phyloP scores from a whole-genome alignment of 2,888 invertebrate genomes.

The Onchidella celtica region DNA sequence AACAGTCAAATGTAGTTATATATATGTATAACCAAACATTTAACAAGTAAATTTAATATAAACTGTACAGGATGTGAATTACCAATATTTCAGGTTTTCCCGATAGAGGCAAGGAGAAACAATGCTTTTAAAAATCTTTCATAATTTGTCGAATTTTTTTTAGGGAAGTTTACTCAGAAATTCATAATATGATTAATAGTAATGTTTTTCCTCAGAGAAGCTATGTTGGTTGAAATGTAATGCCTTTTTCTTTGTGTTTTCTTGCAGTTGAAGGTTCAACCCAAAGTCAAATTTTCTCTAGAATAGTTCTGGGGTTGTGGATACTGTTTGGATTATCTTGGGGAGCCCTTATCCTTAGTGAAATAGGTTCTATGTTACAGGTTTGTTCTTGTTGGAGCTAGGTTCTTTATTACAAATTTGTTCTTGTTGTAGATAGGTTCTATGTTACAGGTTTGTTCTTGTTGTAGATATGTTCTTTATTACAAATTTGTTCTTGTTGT shows the following conservation, averaged over 20 bases:
- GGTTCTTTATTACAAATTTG: not conserved
- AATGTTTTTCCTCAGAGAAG: no score
- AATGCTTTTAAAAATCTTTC: no score
- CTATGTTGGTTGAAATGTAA: no score
- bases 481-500: not conserved
- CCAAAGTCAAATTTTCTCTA: slow-evolving; percentile 1
- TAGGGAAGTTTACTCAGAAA: no score
- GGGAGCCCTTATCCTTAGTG: slow-evolving; percentile 38
- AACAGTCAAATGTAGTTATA: no score
- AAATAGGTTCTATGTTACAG: slow-evolving; percentile 32
- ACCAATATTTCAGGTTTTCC: no score
- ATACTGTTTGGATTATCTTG: slow-evolving; percentile 36
- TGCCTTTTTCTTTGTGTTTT: not conserved
- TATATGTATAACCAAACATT: no score
- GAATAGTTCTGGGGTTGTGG: slow-evolving; percentile 27
- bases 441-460: not conserved
- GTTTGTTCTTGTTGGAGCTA: not conserved
- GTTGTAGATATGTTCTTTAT: not conserved
- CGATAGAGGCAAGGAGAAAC: no score
- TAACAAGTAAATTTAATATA: no score
- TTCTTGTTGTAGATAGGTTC: not conserved
- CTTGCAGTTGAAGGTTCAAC: not conserved
- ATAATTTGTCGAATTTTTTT: no score
- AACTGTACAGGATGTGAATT: no score
- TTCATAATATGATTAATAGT: no score